phyloP scores from a whole-genome alignment of 2,888 invertebrate species.

The Drosophila mulleri region DNA sequence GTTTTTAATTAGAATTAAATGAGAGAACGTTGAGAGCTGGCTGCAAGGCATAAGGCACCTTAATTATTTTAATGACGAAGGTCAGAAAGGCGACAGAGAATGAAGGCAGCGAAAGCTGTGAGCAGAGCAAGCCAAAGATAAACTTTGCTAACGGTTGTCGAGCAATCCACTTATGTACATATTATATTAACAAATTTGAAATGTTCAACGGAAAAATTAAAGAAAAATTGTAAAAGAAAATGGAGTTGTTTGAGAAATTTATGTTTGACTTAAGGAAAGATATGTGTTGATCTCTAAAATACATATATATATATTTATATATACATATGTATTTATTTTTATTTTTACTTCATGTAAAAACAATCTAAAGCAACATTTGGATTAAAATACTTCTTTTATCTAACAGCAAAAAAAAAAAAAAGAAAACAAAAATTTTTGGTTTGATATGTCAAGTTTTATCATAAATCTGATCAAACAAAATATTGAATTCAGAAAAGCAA shows the following conservation, averaged over 20 bases:
- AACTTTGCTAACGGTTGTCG: neutral
- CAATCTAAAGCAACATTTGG: too few relatives aligned
- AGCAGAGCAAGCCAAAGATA: slow-evolving; percentile 1
- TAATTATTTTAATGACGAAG: slow-evolving; percentile 38
- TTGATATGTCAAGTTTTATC: too few relatives aligned
- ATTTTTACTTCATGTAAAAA: too few relatives aligned
- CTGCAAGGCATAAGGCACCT: neutral
- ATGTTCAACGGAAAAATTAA: neutral
- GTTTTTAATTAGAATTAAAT: slow-evolving; percentile 30
- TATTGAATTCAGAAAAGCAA: too few relatives aligned
- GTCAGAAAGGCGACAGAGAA: slow-evolving; percentile 16
- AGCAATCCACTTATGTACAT: neutral
- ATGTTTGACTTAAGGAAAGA: too few relatives aligned
- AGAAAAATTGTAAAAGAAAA: neutral
- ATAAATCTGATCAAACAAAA: too few relatives aligned
- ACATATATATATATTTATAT: too few relatives aligned
- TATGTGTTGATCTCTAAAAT: too few relatives aligned
- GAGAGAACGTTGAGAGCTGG: neutral
- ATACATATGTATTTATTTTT: too few relatives aligned
- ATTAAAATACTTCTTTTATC: too few relatives aligned
- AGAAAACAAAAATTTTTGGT: too few relatives aligned
- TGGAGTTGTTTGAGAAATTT: neutral
- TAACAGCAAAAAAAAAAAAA: too few relatives aligned
- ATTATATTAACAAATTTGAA: neutral
- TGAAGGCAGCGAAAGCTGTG: neutral